phyloP scores from a whole-genome alignment of 1,140 invertebrate species.

The Nebria ingens region DNA sequence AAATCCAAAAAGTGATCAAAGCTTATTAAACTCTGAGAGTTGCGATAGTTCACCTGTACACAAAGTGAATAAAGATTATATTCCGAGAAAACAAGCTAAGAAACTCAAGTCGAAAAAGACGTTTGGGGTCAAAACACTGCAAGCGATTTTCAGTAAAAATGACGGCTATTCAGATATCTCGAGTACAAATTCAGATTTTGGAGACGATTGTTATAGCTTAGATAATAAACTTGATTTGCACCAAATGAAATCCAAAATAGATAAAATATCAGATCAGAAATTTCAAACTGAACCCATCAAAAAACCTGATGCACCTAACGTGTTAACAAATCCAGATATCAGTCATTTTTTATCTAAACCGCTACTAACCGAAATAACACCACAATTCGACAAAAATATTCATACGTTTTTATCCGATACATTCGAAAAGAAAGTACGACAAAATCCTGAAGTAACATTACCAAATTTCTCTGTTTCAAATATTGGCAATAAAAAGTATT shows the following conservation, averaged over 20 bases:
- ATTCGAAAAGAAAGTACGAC: conserved; percentile 27
- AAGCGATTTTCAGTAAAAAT: conserved; percentile 34
- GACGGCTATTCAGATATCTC: conserved; percentile 34
- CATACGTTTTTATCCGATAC: conserved; percentile 33
- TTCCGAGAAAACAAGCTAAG: conserved; percentile 23
- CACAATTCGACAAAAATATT: conserved; percentile 33
- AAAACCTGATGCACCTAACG: neutral
- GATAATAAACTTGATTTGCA: neutral
- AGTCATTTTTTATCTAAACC: conserved; percentile 12
- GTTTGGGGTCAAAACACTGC: conserved; percentile 35
- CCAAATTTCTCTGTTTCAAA: neutral
- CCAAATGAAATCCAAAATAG: neutral
- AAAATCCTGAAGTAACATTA: conserved; percentile 14
- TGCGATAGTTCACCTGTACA: conserved; percentile 31
- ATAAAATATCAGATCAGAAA: neutral
- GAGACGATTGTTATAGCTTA: conserved; percentile 19
- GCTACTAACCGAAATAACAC: conserved; percentile 26
- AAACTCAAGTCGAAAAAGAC: conserved; percentile 31
- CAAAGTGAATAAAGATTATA: conserved; percentile 26
- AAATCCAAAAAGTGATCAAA: conserved; percentile 32
- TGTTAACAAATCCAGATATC: neutral
- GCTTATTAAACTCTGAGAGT: conserved; percentile 30
- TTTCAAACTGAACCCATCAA: neutral
- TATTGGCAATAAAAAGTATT: conserved; percentile 28
- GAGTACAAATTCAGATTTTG: conserved; percentile 30